These are phyloP conservation scores for Nipponacmea schrenckii DNA, from an alignment of 2,888 invertebrate genomes.

Conservation along the genomic window DNA sequence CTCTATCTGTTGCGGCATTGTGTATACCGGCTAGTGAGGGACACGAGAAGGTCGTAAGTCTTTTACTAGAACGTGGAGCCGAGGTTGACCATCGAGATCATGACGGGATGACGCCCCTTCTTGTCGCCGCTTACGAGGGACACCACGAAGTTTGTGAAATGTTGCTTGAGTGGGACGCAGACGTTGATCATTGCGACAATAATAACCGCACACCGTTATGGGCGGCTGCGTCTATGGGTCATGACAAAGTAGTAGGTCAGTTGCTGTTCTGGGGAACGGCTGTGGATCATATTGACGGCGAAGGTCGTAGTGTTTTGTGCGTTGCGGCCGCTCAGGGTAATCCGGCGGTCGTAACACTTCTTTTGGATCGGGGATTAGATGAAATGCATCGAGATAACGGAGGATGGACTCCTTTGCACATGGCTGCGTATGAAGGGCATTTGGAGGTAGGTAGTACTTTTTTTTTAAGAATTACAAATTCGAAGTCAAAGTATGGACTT, in stretches of 20 bases:
- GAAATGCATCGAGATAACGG: slow-evolving; percentile 85
- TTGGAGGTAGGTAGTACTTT: slow-evolving; percentile 77
- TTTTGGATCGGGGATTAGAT: slow-evolving; percentile 76
- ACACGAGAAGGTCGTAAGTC: slow-evolving; percentile 64
- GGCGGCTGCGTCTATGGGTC: slow-evolving; percentile 88
- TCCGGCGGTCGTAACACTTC: slow-evolving; percentile 87
- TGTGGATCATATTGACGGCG: slow-evolving; percentile 92
- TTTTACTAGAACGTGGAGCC: slow-evolving; percentile 63
- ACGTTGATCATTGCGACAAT: slow-evolving; percentile 85
- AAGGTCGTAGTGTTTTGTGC: slow-evolving; percentile 83
- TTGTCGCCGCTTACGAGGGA: slow-evolving; percentile 67
- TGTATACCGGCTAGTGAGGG: slow-evolving; percentile 70
- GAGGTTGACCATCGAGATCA: slow-evolving; percentile 66
- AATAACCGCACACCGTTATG: slow-evolving; percentile 62
- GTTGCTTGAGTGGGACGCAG: slow-evolving; percentile 89
- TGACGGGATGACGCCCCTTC: slow-evolving; percentile 67
- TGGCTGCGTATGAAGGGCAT: slow-evolving; percentile 94
- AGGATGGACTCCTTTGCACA: slow-evolving; percentile 97
- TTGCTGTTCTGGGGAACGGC: slow-evolving; percentile 95
- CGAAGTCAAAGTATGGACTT: too few species aligned
- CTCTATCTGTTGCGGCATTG: slow-evolving; percentile 75
- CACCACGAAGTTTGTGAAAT: slow-evolving; percentile 79
- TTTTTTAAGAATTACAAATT: too few species aligned
- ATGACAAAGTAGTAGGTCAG: slow-evolving; percentile 84
- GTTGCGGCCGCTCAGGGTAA: slow-evolving; percentile 68